Conservation (phyloP, 2,113 vertebrate genomes). For the Ascaphus truei region DNA sequence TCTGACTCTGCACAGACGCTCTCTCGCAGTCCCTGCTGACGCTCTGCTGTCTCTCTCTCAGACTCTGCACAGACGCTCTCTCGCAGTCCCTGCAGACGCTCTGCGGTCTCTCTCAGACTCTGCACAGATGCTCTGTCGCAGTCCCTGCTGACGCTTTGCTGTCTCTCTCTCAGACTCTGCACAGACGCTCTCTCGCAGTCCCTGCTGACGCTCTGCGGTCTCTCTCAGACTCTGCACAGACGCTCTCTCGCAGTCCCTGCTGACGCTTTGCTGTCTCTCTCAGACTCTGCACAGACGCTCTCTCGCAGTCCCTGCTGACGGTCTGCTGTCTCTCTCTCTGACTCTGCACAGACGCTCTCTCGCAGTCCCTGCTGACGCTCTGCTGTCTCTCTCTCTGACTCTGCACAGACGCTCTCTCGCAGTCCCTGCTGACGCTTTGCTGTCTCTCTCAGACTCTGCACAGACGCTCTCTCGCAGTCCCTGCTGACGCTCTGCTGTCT, state of each 20-base stretch:
- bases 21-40: slow-evolving; percentile 54
- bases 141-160: slow-evolving; percentile 66
- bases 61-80: slow-evolving; percentile 43
- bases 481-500: slow-evolving; percentile 65
- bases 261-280: slow-evolving; percentile 60
- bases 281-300: slow-evolving; percentile 51
- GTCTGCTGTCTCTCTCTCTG: slow-evolving; percentile 60
- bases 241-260: slow-evolving; percentile 44
- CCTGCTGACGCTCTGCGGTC: slow-evolving; percentile 62
- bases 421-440: slow-evolving; percentile 62
- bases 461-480: slow-evolving; percentile 28
- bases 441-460: slow-evolving; percentile 57
- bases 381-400: slow-evolving; percentile 59
- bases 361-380: slow-evolving; percentile 59
- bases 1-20: slow-evolving; percentile 44
- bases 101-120: slow-evolving; percentile 56
- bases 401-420: slow-evolving; percentile 38
- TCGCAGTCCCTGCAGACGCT: slow-evolving; percentile 59
- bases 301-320: slow-evolving; percentile 55
- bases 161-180: slow-evolving; percentile 51
- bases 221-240: slow-evolving; percentile 51
- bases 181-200: slow-evolving; percentile 35
- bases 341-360: slow-evolving; percentile 36
- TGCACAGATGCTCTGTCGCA: slow-evolving; percentile 34
- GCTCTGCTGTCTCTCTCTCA: slow-evolving; percentile 58